Conservation (phyloP, 2,797 vertebrate species). For the Allobates femoralis region DNA sequence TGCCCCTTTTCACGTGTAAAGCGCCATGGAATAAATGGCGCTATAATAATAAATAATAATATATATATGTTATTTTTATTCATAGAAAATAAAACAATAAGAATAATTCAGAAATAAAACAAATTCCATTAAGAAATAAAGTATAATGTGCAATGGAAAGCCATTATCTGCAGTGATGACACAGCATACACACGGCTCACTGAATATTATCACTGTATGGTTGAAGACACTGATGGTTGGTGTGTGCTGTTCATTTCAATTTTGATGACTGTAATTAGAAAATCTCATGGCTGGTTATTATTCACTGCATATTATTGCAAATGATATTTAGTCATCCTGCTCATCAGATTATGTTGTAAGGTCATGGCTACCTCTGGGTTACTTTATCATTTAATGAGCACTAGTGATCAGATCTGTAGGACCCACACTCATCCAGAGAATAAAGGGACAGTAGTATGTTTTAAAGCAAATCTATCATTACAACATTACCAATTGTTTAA, state of each 20-base stretch:
- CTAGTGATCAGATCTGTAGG: too few species aligned
- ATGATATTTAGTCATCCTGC: background rate
- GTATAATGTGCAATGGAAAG: background rate
- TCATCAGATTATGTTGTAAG: background rate
- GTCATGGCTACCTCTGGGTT: too few species aligned
- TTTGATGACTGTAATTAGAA: background rate
- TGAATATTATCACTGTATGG: background rate
- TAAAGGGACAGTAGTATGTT: too few species aligned
- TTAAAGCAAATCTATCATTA: too few species aligned
- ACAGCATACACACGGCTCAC: background rate
- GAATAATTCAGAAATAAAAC: background rate
- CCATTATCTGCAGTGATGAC: too few species aligned
- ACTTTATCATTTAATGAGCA: too few species aligned
- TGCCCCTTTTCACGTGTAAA: too few species aligned
- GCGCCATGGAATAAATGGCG: too few species aligned
- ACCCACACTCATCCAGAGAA: too few species aligned
- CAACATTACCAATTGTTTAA: too few species aligned
- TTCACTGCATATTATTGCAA: background rate
- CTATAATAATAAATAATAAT: too few species aligned
- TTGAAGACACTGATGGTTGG: background rate
- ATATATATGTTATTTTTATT: too few species aligned
- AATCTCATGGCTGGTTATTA: background rate
- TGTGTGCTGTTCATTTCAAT: background rate
- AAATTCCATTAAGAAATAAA: background rate
- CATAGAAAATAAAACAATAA: background rate